Conservation (phyloP, 1,140 invertebrate species). For the Eupeodes corollae region DNA sequence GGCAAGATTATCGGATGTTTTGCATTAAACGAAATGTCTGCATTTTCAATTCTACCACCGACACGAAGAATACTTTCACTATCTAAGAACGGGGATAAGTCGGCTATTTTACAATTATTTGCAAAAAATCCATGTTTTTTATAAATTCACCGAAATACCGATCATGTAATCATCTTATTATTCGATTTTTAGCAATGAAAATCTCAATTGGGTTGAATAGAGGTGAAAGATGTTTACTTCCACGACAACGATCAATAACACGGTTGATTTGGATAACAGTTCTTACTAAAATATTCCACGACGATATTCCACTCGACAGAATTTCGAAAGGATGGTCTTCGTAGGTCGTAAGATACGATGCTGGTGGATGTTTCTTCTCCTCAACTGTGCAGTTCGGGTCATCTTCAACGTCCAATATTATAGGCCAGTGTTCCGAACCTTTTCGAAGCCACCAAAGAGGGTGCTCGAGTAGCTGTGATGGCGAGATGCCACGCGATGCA, state of each 20-base stretch:
- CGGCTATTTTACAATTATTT: not conserved
- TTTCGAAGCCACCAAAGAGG: no score
- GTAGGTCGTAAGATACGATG: no score
- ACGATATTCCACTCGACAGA: no score
- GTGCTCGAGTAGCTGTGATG: not conserved
- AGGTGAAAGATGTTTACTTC: not conserved
- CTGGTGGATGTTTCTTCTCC: no score
- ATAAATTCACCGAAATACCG: not conserved
- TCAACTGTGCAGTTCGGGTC: no score
- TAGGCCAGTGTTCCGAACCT: no score
- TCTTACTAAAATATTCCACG: no score
- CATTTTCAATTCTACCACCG: not conserved
- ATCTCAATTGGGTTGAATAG: not conserved
- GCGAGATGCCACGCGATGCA: no score
- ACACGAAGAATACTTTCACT: not conserved
- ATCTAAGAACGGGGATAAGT: slow-evolving; percentile 4
- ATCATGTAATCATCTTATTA: not conserved
- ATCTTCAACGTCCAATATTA: no score
- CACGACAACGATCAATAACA: no score
- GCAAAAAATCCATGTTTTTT: not conserved
- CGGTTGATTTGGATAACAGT: no score
- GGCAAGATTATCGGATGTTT: slow-evolving; percentile 4
- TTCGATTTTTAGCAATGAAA: not conserved
- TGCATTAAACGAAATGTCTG: not conserved
- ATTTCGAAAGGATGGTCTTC: no score